Conservation (phyloP, 1,140 invertebrate genomes). For the Drosophila mayri region DNA sequence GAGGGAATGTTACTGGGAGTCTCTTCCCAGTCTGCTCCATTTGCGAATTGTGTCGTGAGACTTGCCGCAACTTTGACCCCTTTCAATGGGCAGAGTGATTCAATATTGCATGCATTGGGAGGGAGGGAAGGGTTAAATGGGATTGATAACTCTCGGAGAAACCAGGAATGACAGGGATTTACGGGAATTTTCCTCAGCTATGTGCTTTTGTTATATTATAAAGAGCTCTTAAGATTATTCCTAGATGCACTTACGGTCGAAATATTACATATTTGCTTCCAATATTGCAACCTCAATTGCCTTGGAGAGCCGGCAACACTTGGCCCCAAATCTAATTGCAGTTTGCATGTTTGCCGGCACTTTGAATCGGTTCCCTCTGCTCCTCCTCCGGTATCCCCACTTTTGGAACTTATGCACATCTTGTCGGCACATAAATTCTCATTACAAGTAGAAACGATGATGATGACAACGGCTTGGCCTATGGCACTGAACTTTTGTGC, state of each 20-base stretch:
- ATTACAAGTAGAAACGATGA: slow-evolving; percentile 62
- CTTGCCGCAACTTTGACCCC: slow-evolving; percentile 65
- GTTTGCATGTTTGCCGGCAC: slow-evolving; percentile 67
- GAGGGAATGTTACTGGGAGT: slow-evolving; percentile 13
- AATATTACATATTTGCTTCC: background rate
- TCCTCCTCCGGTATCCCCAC: background rate
- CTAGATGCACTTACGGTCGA: background rate
- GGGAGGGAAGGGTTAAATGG: background rate
- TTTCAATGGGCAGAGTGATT: slow-evolving; percentile 61
- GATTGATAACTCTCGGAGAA: slow-evolving; percentile 5
- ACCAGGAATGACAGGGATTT: background rate
- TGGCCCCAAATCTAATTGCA: slow-evolving; percentile 58
- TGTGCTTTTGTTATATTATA: background rate
- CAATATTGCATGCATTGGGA: slow-evolving; percentile 40
- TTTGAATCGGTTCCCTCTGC: slow-evolving; percentile 31
- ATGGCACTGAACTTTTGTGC: slow-evolving; percentile 82
- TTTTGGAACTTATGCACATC: slow-evolving; percentile 55
- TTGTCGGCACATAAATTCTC: slow-evolving; percentile 80
- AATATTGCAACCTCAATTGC: slow-evolving; percentile 10
- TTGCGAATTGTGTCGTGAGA: slow-evolving; percentile 71
- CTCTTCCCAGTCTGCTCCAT: slow-evolving; percentile 39
- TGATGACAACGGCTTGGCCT: slow-evolving; percentile 58
- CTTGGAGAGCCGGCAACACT: slow-evolving; percentile 28
- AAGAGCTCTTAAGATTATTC: too few species aligned
- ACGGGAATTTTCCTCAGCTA: background rate